These are phyloP conservation scores for Serripes groenlandicus DNA, from an alignment of 2,888 invertebrate species.

Conservation along the genomic window DNA sequence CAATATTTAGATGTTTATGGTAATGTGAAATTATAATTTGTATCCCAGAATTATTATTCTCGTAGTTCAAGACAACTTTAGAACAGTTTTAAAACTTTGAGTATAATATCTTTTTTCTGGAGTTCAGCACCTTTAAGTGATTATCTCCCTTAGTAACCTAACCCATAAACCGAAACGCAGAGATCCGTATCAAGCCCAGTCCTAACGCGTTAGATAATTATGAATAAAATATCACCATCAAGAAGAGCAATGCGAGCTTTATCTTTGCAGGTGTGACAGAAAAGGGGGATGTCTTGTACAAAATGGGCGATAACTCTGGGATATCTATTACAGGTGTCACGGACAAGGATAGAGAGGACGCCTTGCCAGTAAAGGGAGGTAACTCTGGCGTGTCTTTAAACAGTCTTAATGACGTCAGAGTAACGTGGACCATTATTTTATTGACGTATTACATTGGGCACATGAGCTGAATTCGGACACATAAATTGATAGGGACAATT, in stretches of 20 bases:
- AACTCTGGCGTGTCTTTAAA: neutral
- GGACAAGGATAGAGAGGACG: neutral
- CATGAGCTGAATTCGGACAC: neutral
- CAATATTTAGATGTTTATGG: too few species aligned
- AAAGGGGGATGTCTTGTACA: neutral
- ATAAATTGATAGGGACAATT: too few species aligned
- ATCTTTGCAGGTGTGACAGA: neutral
- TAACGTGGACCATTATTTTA: neutral
- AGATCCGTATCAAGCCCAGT: neutral
- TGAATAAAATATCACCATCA: neutral
- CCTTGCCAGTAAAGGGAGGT: neutral
- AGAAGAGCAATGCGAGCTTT: neutral
- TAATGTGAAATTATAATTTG: too few species aligned
- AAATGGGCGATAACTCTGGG: neutral
- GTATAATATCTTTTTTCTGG: too few species aligned
- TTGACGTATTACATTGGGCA: neutral
- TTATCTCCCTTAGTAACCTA: too few species aligned
- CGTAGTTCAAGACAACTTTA: too few species aligned
- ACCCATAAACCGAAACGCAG: neutral
- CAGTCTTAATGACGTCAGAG: neutral
- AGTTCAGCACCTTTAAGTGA: too few species aligned
- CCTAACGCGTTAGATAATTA: neutral
- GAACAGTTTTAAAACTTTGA: too few species aligned
- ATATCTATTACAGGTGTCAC: neutral
- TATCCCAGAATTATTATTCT: too few species aligned